phyloP scores from a whole-genome alignment of 2,888 invertebrate genomes.

The Sceliomorpha sp. region DNA sequence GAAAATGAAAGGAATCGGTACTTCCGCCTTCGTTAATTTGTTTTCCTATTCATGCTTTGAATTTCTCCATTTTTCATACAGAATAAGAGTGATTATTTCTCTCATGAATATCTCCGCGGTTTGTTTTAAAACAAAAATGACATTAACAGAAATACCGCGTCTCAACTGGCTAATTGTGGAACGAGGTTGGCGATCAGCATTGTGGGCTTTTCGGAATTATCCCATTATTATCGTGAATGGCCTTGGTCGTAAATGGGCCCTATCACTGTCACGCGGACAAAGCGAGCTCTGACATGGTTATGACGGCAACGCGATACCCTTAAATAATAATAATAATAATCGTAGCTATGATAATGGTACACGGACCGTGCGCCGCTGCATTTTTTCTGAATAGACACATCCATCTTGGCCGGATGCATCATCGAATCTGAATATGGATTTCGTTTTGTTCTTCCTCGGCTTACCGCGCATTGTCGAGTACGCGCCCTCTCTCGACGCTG shows the following conservation, averaged over 20 bases:
- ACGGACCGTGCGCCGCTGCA: constrained; percentile 50
- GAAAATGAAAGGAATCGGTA: too few species aligned
- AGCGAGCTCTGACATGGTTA: constrained; percentile 73
- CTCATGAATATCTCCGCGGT: too few species aligned
- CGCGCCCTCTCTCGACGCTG: constrained; percentile 54
- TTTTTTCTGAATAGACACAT: constrained; percentile 57
- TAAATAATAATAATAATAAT: constrained; percentile 58
- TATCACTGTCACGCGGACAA: constrained; percentile 71
- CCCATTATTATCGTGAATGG: constrained; percentile 71
- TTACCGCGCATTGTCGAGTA: constrained; percentile 71
- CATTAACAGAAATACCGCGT: not conserved
- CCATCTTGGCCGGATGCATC: constrained; percentile 69
- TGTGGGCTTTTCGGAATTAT: constrained; percentile 63
- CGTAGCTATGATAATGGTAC: constrained; percentile 67
- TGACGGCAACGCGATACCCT: constrained; percentile 78
- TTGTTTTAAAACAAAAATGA: too few species aligned
- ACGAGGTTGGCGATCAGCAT: constrained; percentile 30
- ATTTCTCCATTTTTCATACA: too few species aligned
- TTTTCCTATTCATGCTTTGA: too few species aligned
- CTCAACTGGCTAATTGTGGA: constrained; percentile 6
- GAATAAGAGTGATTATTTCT: too few species aligned
- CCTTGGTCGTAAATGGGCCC: constrained; percentile 65
- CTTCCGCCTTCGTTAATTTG: too few species aligned
- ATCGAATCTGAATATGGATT: constrained; percentile 76
- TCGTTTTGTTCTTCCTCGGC: constrained; percentile 65